Conservation (phyloP, 2,797 vertebrate genomes). For the Hybognathus amarus region DNA sequence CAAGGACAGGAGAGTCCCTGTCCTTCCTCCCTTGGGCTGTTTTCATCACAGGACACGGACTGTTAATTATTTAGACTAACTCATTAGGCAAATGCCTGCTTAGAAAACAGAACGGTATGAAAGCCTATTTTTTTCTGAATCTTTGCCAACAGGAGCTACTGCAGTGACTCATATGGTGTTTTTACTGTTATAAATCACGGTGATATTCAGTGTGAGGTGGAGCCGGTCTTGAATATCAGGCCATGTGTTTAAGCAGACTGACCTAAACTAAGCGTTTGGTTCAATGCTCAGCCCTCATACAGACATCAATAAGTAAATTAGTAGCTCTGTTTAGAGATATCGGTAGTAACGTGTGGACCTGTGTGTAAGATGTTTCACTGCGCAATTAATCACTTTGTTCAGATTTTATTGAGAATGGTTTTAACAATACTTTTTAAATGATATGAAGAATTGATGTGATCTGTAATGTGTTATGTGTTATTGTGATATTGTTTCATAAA, state of each 20-base stretch:
- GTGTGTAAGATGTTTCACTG: neutral
- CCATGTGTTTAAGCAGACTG: conserved; percentile 19
- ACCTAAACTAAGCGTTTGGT: neutral
- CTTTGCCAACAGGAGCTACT: conserved; percentile 1
- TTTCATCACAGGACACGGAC: conserved; percentile 1
- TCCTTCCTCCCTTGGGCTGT: neutral
- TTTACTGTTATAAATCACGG: conserved; percentile 32
- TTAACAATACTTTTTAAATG: neutral
- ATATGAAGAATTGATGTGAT: neutral
- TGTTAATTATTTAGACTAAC: neutral
- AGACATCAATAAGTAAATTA: neutral
- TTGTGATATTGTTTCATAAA: neutral
- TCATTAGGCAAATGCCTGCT: neutral
- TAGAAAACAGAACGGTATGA: neutral
- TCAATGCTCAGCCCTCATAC: too few relatives aligned
- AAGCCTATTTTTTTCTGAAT: conserved; percentile 12
- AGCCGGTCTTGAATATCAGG: neutral
- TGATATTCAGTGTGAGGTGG: conserved; percentile 16
- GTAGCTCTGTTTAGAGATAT: neutral
- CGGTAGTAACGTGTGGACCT: neutral
- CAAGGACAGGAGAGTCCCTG: neutral
- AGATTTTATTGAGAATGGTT: neutral
- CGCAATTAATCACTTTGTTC: neutral
- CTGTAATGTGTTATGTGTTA: neutral
- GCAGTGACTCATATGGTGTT: conserved; percentile 28